Conservation (phyloP, 2,888 invertebrate species). For the Ophioninae sp. region DNA sequence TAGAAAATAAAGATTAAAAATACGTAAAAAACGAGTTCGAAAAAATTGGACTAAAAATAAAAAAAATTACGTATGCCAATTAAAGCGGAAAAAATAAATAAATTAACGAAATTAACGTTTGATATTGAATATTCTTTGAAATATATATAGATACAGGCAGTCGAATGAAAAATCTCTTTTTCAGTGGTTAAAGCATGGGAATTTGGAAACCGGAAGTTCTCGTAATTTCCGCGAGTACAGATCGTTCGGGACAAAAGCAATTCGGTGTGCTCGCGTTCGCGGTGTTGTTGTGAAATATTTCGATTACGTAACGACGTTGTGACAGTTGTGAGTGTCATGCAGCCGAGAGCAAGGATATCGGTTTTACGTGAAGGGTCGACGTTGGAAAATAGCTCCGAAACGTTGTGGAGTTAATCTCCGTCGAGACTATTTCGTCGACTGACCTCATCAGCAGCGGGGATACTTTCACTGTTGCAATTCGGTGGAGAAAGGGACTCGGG, state of each 20-base stretch:
- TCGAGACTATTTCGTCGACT: constrained; percentile 22
- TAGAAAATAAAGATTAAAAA: too few species aligned
- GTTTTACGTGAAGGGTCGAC: background rate
- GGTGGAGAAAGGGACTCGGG: constrained; percentile 30
- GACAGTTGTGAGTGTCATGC: background rate
- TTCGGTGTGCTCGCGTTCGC: background rate
- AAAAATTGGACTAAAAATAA: too few species aligned
- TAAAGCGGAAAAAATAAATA: too few species aligned
- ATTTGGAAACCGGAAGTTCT: constrained; percentile 37
- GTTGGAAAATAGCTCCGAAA: background rate
- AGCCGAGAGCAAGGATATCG: background rate
- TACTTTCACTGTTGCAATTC: constrained; percentile 56
- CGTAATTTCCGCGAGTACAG: constrained; percentile 53
- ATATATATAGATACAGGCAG: too few species aligned
- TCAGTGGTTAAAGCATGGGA: background rate
- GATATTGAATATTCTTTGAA: too few species aligned
- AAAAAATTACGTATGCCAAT: too few species aligned
- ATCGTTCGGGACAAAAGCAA: constrained; percentile 41
- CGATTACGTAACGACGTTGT: constrained; percentile 33
- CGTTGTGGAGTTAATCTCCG: constrained; percentile 51
- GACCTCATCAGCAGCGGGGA: constrained; percentile 50
- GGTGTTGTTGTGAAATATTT: constrained; percentile 3
- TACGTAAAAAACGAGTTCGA: too few species aligned
- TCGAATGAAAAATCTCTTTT: too few species aligned
- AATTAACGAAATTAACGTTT: too few species aligned